Conservation (phyloP, 2,797 vertebrate genomes). For the Poeciliopsis turneri region DNA sequence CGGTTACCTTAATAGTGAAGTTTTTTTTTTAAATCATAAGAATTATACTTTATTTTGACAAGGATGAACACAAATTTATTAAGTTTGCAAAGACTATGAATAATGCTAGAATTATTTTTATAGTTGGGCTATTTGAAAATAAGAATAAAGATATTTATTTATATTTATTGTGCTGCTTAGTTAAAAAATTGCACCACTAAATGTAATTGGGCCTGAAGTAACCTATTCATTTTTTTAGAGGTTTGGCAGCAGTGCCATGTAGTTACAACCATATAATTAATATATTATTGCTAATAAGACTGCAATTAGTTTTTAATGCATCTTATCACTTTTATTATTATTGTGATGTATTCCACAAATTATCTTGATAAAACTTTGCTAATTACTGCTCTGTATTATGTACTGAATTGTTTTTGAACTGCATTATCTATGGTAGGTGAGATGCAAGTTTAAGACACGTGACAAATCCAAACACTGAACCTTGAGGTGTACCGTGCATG, state of each 20-base stretch:
- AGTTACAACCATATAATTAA: background rate
- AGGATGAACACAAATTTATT: background rate
- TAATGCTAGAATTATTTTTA: background rate
- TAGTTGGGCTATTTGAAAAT: background rate
- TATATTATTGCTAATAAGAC: background rate
- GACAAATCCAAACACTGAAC: background rate
- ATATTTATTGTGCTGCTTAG: background rate
- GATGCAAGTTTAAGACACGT: background rate
- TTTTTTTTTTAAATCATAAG: background rate
- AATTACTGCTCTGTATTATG: background rate
- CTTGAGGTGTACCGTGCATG: background rate
- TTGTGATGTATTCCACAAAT: background rate
- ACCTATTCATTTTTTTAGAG: background rate
- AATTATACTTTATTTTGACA: background rate
- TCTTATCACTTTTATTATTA: background rate
- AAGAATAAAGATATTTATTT: background rate
- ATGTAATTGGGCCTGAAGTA: background rate
- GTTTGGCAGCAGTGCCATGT: background rate
- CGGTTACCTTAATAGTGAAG: background rate
- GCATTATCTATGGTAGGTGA: background rate
- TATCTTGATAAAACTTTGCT: background rate
- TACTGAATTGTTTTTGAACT: background rate
- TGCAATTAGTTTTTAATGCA: background rate
- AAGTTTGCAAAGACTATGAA: background rate
- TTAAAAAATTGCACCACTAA: background rate